phyloP scores from a whole-genome alignment of 35 echinoderm and acorn worm species.

The Heliocidaris erythrogramma region DNA sequence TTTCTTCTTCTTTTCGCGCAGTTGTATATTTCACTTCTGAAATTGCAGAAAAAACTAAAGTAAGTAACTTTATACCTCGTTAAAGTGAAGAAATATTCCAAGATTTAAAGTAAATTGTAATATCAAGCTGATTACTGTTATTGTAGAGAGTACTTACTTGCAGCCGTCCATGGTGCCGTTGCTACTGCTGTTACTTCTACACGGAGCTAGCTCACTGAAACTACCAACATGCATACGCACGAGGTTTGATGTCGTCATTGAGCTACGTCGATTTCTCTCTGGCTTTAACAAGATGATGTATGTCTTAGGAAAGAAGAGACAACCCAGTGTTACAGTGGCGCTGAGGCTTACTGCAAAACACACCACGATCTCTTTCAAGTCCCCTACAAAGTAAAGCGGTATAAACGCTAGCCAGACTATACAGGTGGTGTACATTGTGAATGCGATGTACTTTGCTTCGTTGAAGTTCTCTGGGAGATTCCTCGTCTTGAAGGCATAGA shows the following conservation, averaged over 20 bases:
- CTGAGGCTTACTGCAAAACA: conserved; percentile 95
- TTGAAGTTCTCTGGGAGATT: conserved; percentile 99
- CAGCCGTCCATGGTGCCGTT: conserved; percentile 75
- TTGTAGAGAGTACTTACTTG: conserved; percentile 43
- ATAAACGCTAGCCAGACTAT: conserved; percentile 95
- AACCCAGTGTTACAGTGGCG: conserved; percentile 83
- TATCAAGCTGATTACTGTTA: too few species aligned
- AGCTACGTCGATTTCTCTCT: conserved; percentile 90
- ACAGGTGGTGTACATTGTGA: conserved; percentile 98
- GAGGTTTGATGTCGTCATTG: conserved; percentile 91
- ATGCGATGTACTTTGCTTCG: conserved; percentile 98
- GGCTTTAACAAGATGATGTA: conserved; percentile 96
- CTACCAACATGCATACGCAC: conserved; percentile 98
- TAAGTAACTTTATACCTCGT: too few species aligned
- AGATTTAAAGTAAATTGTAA: too few species aligned
- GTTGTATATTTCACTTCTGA: too few species aligned
- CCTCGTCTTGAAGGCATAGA: conserved; percentile 97
- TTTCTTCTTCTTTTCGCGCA: too few species aligned
- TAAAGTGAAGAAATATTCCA: too few species aligned
- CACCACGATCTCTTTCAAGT: conserved; percentile 84
- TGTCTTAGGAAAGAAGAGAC: conserved; percentile 93
- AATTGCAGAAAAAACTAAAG: too few species aligned
- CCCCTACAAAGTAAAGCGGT: conserved; percentile 78
- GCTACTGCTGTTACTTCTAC: conserved; percentile 64
- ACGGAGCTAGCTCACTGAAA: conserved; percentile 81